Percentiles rank a stretch among this genome's conserved stretches.
Conservation (phyloP, 2,888 invertebrate genomes). For the Myopa testacea region DNA sequence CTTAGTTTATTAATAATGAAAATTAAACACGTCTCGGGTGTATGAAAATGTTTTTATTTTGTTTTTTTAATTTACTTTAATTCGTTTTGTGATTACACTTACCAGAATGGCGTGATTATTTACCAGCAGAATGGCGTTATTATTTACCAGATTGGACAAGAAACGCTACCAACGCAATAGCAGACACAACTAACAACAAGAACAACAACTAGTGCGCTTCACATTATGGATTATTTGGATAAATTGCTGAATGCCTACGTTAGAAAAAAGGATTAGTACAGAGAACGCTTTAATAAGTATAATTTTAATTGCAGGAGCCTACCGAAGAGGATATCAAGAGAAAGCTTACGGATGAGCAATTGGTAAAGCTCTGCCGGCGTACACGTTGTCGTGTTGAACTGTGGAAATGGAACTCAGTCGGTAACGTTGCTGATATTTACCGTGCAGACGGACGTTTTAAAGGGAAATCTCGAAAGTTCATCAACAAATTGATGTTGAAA, state of each 20-base stretch:
- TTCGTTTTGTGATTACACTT: too few relatives aligned
- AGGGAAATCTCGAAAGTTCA: slow-evolving; percentile 12
- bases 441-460: slow-evolving; percentile 2
- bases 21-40: too few relatives aligned
- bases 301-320: slow-evolving; percentile 19
- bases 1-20: too few relatives aligned
- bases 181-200: too few relatives aligned
- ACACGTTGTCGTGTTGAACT: slow-evolving; percentile 21
- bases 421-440: background rate
- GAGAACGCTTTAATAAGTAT: background rate
- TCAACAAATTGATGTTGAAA: slow-evolving; percentile 27
- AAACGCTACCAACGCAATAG: too few relatives aligned
- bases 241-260: background rate
- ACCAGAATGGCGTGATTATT: too few relatives aligned
- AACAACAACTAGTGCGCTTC: too few relatives aligned
- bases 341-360: slow-evolving; percentile 5
- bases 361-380: slow-evolving; percentile 14
- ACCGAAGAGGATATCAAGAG: slow-evolving; percentile 28
- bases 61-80: too few relatives aligned
- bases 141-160: too few relatives aligned
- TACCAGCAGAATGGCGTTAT: too few relatives aligned
- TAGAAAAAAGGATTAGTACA: background rate
- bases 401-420: slow-evolving; percentile 32
- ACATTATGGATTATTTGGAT: background rate
- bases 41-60: too few relatives aligned